Conservation (phyloP, 2,797 vertebrate genomes). For the Cichlasoma orientale region DNA sequence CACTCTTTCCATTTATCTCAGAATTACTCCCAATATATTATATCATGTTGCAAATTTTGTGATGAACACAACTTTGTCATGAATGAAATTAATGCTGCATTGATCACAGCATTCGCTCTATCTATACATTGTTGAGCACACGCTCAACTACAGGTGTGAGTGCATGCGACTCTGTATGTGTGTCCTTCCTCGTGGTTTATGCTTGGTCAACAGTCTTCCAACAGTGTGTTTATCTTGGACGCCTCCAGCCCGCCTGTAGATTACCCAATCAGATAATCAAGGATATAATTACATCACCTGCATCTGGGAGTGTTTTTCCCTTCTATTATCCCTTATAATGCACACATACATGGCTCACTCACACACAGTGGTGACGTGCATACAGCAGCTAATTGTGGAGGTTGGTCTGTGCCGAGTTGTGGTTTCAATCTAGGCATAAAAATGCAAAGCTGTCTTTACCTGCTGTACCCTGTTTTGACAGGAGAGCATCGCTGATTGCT, state of each 20-base stretch:
- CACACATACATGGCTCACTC: constrained; percentile 33
- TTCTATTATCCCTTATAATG: constrained; percentile 69
- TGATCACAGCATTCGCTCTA: constrained; percentile 22
- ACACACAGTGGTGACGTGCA: constrained; percentile 39
- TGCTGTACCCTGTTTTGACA: background rate
- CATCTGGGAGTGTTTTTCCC: constrained; percentile 77
- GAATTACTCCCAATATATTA: background rate
- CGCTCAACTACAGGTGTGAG: constrained; percentile 34
- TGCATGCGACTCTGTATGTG: constrained; percentile 10
- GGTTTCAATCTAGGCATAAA: constrained; percentile 26
- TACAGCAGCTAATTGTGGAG: constrained; percentile 48
- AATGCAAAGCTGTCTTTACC: constrained; percentile 24
- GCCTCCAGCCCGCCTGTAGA: constrained; percentile 63
- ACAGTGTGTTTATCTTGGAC: constrained; percentile 72
- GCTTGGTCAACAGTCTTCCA: constrained; percentile 62
- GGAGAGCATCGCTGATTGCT: constrained; percentile 1
- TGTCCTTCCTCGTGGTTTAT: constrained; percentile 43
- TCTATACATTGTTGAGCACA: constrained; percentile 33
- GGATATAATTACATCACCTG: constrained; percentile 73
- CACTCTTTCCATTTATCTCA: background rate
- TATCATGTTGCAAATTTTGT: background rate
- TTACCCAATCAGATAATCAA: constrained; percentile 78
- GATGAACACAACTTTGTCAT: constrained; percentile 5
- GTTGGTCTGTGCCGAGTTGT: constrained; percentile 14
- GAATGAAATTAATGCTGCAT: constrained; percentile 20